Conservation (phyloP, 2,797 vertebrate genomes). For the Cyprinella venusta region DNA sequence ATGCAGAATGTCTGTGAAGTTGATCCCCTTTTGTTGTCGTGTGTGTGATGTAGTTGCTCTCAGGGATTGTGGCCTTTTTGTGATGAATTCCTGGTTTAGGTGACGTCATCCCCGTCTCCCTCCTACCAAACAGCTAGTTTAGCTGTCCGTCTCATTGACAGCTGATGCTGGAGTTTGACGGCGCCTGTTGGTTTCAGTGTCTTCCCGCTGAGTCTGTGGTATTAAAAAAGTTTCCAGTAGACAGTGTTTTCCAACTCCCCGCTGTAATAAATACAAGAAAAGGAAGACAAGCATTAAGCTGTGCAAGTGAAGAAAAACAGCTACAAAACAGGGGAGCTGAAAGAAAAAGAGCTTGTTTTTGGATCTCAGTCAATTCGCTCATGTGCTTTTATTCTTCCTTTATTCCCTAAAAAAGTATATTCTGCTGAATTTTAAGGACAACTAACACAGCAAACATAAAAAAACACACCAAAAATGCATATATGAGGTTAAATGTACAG, state of each 20-base stretch:
- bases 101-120: conserved; percentile 27
- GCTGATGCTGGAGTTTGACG: conserved; percentile 54
- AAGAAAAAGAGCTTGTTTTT: conserved; percentile 3
- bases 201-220: conserved; percentile 67
- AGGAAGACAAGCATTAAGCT: conserved; percentile 57
- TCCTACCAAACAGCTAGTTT: conserved; percentile 44
- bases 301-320: conserved; percentile 24
- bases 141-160: conserved; percentile 52
- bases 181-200: conserved; percentile 65
- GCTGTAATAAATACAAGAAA: conserved; percentile 49
- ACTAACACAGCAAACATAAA: conserved; percentile 13
- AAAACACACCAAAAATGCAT: conserved; percentile 34
- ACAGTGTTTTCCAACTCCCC: conserved; percentile 54
- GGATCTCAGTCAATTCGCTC: conserved; percentile 43
- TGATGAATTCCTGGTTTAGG: conserved; percentile 47
- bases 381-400: conserved; percentile 61
- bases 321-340: not conserved
- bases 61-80: conserved; percentile 42
- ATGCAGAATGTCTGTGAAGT: conserved; percentile 38
- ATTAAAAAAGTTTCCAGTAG: conserved; percentile 61
- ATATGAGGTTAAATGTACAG: not conserved
- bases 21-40: conserved; percentile 33
- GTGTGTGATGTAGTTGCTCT: conserved; percentile 41
- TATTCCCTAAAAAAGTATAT: conserved; percentile 43
- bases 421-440: conserved; percentile 34